Conservation (phyloP, 2,888 invertebrate species). For the Timema podura region DNA sequence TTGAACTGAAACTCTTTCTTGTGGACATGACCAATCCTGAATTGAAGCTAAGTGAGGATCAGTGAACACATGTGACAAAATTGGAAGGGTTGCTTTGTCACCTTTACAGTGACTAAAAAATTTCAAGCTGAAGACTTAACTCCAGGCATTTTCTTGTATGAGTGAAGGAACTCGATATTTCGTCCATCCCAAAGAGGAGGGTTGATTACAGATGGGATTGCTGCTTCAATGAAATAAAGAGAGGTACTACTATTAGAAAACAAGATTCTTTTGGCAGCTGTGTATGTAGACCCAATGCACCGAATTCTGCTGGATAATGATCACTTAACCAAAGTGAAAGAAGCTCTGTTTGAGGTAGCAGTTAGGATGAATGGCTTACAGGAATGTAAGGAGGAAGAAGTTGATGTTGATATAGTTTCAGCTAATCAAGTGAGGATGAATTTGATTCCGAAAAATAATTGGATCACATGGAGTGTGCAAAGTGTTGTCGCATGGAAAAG, state of each 20-base stretch:
- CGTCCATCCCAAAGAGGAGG: background rate
- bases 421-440: background rate
- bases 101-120: slow-evolving; percentile 10
- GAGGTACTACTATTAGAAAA: slow-evolving; percentile 5
- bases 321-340: background rate
- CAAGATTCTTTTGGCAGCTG: background rate
- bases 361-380: slow-evolving; percentile 7
- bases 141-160: background rate
- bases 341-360: slow-evolving; percentile 9
- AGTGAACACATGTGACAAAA: background rate
- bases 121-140: background rate
- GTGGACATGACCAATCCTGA: background rate
- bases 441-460: slow-evolving; percentile 6
- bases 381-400: background rate
- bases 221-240: slow-evolving; percentile 8
- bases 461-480: background rate
- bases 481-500: background rate
- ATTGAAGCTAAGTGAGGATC: background rate
- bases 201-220: background rate
- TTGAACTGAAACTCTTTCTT: background rate
- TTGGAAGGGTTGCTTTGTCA: slow-evolving; percentile 2
- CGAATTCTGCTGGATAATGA: slow-evolving; percentile 2
- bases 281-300: slow-evolving; percentile 2
- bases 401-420: background rate
- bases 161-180: slow-evolving; percentile 1